A percentile compares a stretch with the other conserved stretches of the same genome.
phyloP scores from a whole-genome alignment of 2,113 vertebrate genomes.

The Pseudopodoces humilis region DNA sequence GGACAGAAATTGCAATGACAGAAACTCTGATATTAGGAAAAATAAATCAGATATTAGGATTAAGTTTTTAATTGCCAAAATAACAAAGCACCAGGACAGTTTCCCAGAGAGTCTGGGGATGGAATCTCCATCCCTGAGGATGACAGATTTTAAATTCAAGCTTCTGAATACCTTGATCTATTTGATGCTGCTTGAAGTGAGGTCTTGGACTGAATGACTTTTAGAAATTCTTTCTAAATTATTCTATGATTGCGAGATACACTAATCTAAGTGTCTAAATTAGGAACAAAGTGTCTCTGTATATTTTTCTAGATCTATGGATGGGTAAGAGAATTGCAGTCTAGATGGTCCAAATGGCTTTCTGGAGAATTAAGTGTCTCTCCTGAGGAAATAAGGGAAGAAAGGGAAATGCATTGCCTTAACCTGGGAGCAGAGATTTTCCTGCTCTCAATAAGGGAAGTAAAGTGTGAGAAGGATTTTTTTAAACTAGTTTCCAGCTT shows the following conservation, averaged over 20 bases:
- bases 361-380: background rate
- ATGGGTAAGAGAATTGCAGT: background rate
- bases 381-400: background rate
- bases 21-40: background rate
- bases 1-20: background rate
- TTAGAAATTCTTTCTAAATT: background rate
- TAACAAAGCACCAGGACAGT: accelerated
- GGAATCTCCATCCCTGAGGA: background rate
- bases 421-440: background rate
- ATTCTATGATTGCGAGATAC: background rate
- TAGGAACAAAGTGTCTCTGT: background rate
- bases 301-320: background rate
- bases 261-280: background rate
- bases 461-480: background rate
- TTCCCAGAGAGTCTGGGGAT: background rate
- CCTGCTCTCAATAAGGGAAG: background rate
- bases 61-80: background rate
- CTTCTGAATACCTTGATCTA: background rate
- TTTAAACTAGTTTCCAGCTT: background rate
- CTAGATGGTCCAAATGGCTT: background rate
- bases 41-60: background rate
- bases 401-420: background rate
- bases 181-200: background rate
- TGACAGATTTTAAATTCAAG: background rate
- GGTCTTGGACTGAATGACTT: background rate